Evolutionary conservation across 2,113 vertebrate species (phyloP), one percentile per base, ranked within the genome.

Genomic region (Lichenostomus cassidix): DNA sequence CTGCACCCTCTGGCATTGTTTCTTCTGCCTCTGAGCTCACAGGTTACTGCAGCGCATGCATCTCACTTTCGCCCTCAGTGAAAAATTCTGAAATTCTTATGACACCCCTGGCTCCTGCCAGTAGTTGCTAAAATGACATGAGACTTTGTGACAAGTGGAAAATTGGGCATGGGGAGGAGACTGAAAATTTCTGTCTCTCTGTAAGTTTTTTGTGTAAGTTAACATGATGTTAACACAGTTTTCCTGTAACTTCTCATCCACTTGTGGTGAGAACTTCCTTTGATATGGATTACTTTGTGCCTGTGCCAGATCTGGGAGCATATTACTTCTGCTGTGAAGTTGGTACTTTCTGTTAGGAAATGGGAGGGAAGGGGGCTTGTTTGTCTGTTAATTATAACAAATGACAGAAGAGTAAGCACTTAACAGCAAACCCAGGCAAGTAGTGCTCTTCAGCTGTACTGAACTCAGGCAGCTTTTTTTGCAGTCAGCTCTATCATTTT

Each of bases 301-400:
- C 71, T 50, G 12, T 55, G 59, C 63, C 76, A 63, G 39, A 69
- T 33, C 55, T 74, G 62, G 37, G 37, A 93, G 46, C 37, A 11
- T 50, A 46, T 65, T 80, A 18, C 59, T 93, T 41, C 28, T 90
- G 46, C 71, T 86, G 7, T 44, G 63, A 69, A 69, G 37, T 29
- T 83, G 46, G 21, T 83, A 74, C 75, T 90, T 93, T 73, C 82
- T 93, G 37, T 70, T 67, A 90, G 90, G 70, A 90, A 90, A 41
- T 27, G 37, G 29, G 42, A 88, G 15, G 25, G 62, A 80, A 83
- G 12, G 9, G 24, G n/a, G 10, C 16, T 76, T 59, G 2, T 87
- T 76, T 83, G 44, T 65, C 39, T 58, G 10, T 28, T 80, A 55
- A 39, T 90, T 59, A 12, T 50, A 86, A 88, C 5, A 77, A 70